Base-by-base conservation (phyloP, 2,888 invertebrate species). In the Dicroscelio sp. region DNA sequence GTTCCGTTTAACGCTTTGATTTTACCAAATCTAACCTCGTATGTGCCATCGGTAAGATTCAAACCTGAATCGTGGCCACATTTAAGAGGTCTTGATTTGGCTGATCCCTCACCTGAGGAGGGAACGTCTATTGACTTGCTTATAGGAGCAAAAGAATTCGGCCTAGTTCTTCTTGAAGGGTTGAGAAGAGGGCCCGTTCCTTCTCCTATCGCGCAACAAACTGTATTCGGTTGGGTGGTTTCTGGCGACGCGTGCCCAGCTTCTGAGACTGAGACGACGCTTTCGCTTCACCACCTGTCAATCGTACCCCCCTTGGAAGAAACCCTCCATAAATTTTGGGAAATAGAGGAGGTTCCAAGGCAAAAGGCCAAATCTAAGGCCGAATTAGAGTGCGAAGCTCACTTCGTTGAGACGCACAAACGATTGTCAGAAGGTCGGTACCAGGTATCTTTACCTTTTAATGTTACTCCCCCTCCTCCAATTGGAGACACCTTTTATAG, bases 181-280 rank as follows among this genome's bases (percentile, higher is more conserved):
- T 27, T 86, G 2, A 1, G 27, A 2, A 86, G 67, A 63, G 71
- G 55, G n/a, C 67, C 86, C 1, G 4, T n/a, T n/a, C 1, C 31
- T n/a, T 43, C 69, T n/a, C 65, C 85, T 17, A 30, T 85, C 8
- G 85, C 65, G 1, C 76, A 85, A 30, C n/a, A 76, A 55, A 85
- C 85, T 0, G 33, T 75, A 3, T 85, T 76, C n/a, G 85, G 85
- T 1, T 85, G 71, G 73, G 35, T 86, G 0, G 8, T 73, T 12
- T 78, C 58, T 5, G 76, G 86, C 38, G 38, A 38, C 12, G 38
- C 38, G n/a, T 38, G 43, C 43, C 43, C 43, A 38, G 14, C 14
- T 38, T 38, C n/a, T n/a, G n/a, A n/a, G n/a, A n/a, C n/a, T n/a
- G n/a, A 14, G 43, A 38, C 14, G 43, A 55, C n/a, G n/a, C n/a